Percentiles rank a stretch among this genome's conserved stretches.
phyloP scores from a whole-genome alignment of 2,113 vertebrate genomes.

The Deroptyus accipitrinus region DNA sequence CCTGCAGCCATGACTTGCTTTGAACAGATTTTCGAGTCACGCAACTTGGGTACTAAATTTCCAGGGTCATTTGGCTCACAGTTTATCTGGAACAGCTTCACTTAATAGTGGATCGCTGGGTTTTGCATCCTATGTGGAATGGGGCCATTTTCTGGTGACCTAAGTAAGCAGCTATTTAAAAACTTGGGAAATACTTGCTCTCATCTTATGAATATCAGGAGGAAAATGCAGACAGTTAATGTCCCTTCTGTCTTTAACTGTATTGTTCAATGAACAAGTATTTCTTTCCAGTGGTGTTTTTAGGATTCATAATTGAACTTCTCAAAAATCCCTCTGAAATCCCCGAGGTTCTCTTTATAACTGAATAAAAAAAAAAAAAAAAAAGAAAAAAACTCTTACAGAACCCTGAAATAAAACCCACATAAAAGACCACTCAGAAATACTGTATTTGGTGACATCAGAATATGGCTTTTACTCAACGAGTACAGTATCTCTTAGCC shows the following conservation, averaged over 20 bases:
- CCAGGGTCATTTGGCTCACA: constrained; percentile 76
- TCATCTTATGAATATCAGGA: constrained; percentile 26
- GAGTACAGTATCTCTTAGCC: constrained; percentile 9
- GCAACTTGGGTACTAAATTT: constrained; percentile 80
- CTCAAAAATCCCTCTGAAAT: constrained; percentile 15
- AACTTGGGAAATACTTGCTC: constrained; percentile 53
- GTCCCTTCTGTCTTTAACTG: constrained; percentile 18
- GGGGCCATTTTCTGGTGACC: constrained; percentile 25
- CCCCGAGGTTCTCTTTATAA: background rate
- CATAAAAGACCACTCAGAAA: constrained; percentile 51
- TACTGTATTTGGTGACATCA: constrained; percentile 26
- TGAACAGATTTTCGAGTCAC: constrained; percentile 81
- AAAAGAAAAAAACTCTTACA: background rate
- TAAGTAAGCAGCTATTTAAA: constrained; percentile 66
- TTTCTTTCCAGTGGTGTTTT: constrained; percentile 38
- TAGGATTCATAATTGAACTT: background rate
- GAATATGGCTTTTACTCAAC: background rate
- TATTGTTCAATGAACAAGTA: constrained; percentile 31
- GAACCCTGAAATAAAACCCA: background rate
- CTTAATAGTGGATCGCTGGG: constrained; percentile 61
- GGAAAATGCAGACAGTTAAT: background rate
- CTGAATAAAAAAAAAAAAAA: background rate
- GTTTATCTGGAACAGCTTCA: constrained; percentile 69
- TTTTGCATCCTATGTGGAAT: constrained; percentile 29
- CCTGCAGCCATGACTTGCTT: constrained; percentile 67